Percentiles rank a stretch among this genome's conserved stretches.
Evolutionary conservation across 2,888 invertebrate genomes (phyloP).

Genomic region (Lissocephala sabroskyi): DNA sequence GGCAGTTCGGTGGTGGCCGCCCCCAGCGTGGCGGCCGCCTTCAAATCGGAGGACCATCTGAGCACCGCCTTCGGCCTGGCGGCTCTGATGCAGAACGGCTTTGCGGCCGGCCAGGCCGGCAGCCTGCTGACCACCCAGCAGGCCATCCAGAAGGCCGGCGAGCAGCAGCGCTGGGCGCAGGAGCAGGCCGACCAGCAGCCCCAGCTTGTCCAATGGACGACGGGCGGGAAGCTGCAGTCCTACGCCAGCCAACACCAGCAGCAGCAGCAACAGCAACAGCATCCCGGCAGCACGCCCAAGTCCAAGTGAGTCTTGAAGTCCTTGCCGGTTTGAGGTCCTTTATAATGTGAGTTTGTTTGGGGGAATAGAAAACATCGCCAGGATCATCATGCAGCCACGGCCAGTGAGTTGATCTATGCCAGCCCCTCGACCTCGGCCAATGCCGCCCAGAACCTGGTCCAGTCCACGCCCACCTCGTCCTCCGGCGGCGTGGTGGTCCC

Average conservation of each 20-base stretch:
- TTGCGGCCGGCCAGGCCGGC: conserved; percentile 72
- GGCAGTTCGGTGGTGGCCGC: conserved; percentile 52
- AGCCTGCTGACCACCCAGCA: conserved; percentile 43
- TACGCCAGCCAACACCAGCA: conserved; percentile 71
- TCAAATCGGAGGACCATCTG: conserved; percentile 82
- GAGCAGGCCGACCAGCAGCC: conserved; percentile 54
- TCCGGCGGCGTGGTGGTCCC: conserved; percentile 24
- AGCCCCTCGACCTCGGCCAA: conserved; percentile 66
- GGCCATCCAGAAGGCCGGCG: conserved; percentile 45
- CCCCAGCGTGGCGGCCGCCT: conserved; percentile 57
- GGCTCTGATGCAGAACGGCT: conserved; percentile 78
- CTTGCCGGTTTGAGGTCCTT: no score
- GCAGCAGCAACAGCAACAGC: conserved; percentile 53
- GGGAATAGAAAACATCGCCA: conserved; percentile 70
- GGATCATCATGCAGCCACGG: conserved; percentile 41
- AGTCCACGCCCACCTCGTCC: conserved; percentile 59
- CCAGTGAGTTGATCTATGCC: conserved; percentile 63
- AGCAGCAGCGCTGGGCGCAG: conserved; percentile 58
- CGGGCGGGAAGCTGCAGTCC: conserved; percentile 85
- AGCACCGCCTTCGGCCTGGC: conserved; percentile 82
- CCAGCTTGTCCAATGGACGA: conserved; percentile 72
- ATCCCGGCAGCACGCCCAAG: conserved; percentile 55
- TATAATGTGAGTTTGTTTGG: no score
- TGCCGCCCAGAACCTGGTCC: conserved; percentile 51
- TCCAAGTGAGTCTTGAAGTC: conserved; percentile 58